Evolutionary conservation across 2,888 invertebrate genomes (phyloP).

Genomic region (Sphaerophoria taeniata): DNA sequence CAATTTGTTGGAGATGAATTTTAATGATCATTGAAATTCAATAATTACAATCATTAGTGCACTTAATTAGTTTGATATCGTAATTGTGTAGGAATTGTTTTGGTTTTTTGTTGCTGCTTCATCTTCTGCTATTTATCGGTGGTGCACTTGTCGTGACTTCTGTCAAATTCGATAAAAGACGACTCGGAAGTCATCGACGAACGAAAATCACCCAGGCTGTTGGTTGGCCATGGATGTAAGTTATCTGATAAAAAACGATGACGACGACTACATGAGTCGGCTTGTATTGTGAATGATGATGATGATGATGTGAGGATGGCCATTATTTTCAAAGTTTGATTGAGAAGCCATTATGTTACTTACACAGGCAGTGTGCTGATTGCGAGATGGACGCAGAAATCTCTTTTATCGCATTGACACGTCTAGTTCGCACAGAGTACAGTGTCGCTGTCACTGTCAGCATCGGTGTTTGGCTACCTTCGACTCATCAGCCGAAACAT

Average conservation of each 20-base stretch:
- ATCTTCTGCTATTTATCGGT: constrained; percentile 41
- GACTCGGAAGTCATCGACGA: constrained; percentile 56
- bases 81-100: constrained; percentile 70
- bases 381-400: constrained; percentile 19
- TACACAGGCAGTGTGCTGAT: constrained; percentile 57
- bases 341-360: constrained; percentile 61
- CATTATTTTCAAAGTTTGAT: constrained; percentile 68
- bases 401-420: constrained; percentile 47
- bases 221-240: constrained; percentile 74
- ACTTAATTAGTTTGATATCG: constrained; percentile 75
- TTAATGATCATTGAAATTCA: constrained; percentile 79
- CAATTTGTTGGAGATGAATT: constrained; percentile 74
- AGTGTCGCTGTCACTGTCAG: not conserved
- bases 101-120: constrained; percentile 27
- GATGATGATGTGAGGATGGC: constrained; percentile 61
- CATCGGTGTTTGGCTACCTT: not conserved
- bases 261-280: not conserved
- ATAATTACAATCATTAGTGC: constrained; percentile 77
- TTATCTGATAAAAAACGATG: constrained; percentile 31
- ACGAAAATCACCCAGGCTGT: constrained; percentile 66
- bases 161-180: constrained; percentile 58
- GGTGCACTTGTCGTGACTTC: constrained; percentile 40
- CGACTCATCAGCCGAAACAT: constrained; percentile 38
- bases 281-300: constrained; percentile 33
- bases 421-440: constrained; percentile 38